Conservation (phyloP, 2,797 vertebrate species). For the Xenopus petersii region DNA sequence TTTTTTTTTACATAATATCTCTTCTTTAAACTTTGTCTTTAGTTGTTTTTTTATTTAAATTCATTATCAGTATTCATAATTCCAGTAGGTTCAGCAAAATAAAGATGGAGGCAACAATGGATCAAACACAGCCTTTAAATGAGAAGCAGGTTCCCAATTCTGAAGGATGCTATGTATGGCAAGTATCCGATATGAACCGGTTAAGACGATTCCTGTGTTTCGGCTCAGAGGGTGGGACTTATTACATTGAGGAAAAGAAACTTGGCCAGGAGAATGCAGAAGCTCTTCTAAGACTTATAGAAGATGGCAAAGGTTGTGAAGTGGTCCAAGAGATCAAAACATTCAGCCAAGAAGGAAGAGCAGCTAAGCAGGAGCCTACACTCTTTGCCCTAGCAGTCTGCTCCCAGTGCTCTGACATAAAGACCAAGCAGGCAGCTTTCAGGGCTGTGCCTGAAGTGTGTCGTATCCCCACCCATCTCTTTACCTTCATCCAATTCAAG, state of each 20-base stretch:
- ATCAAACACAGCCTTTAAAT: constrained; percentile 47
- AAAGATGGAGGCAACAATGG: constrained; percentile 68
- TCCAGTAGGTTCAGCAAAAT: not conserved
- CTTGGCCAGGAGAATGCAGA: constrained; percentile 67
- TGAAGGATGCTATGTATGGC: constrained; percentile 61
- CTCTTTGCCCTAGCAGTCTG: constrained; percentile 87
- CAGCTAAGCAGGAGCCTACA: constrained; percentile 68
- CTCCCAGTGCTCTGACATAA: constrained; percentile 81
- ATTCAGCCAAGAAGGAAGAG: constrained; percentile 73
- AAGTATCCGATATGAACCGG: constrained; percentile 69
- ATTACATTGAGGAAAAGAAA: constrained; percentile 73
- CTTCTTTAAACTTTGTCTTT: no score
- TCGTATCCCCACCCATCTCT: constrained; percentile 78
- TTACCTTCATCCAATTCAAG: constrained; percentile 88
- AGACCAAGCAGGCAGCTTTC: constrained; percentile 83
- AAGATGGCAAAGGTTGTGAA: constrained; percentile 80
- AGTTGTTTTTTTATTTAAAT: no score
- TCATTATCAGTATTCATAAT: no score
- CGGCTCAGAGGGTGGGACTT: constrained; percentile 77
- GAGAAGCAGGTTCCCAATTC: constrained; percentile 63
- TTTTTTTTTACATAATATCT: no score
- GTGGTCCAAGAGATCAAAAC: constrained; percentile 82
- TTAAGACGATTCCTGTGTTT: constrained; percentile 86
- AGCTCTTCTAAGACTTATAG: constrained; percentile 76
- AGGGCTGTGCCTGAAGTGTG: constrained; percentile 84